Evolutionary conservation across 2,888 invertebrate species (phyloP).

Genomic region (Melolontha melolontha): DNA sequence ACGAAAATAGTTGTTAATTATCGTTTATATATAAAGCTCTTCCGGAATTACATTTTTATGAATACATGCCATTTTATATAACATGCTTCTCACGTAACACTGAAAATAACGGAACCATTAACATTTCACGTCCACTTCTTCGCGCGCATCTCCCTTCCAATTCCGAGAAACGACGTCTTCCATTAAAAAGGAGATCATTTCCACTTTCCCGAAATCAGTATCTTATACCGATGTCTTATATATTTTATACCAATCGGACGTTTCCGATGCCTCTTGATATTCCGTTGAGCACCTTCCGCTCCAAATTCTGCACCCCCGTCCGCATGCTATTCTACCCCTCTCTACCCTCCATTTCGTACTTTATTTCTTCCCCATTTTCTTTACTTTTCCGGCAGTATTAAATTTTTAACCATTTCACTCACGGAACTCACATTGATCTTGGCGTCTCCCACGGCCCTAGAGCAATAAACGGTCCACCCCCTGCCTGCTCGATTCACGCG

Average conservation of each 20-base stretch:
- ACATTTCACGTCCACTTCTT: slow-evolving; percentile 21
- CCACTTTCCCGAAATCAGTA: slow-evolving; percentile 30
- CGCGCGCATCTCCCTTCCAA: slow-evolving; percentile 18
- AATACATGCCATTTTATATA: too few relatives aligned
- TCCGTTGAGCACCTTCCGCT: slow-evolving; percentile 7
- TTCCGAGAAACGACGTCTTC: slow-evolving; percentile 30
- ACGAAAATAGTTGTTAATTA: too few relatives aligned
- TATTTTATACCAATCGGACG: slow-evolving; percentile 22
- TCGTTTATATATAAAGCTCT: too few relatives aligned
- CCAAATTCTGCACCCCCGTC: too few relatives aligned
- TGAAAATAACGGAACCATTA: slow-evolving; percentile 28
- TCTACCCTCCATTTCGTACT: neutral
- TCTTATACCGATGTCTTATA: slow-evolving; percentile 25
- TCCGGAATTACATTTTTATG: too few relatives aligned
- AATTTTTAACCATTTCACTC: slow-evolving; percentile 61
- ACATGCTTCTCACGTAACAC: slow-evolving; percentile 6
- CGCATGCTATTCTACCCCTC: slow-evolving; percentile 8
- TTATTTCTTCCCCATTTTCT: slow-evolving; percentile 32
- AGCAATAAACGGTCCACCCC: slow-evolving; percentile 51
- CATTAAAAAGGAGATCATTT: slow-evolving; percentile 32
- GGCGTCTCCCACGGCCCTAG: slow-evolving; percentile 46
- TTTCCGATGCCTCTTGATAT: slow-evolving; percentile 28
- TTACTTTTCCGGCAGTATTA: slow-evolving; percentile 53
- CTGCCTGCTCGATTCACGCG: slow-evolving; percentile 15
- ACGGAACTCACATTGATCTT: slow-evolving; percentile 61